Base-by-base conservation (phyloP, 2,888 invertebrate genomes). In the Eubasilissa splendida region DNA sequence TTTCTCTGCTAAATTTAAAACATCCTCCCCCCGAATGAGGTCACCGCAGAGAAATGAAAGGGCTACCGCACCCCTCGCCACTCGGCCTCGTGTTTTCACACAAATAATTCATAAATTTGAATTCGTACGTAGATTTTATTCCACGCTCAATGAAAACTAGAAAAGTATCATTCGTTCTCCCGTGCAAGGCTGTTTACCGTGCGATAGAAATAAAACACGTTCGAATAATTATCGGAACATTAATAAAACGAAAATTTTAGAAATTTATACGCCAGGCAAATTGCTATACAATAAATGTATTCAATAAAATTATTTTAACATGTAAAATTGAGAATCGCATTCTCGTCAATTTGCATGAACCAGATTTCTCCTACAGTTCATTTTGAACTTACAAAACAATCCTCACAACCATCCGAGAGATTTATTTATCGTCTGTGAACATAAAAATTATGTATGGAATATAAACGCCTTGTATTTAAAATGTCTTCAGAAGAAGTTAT, bases 11-110 rank as follows among this genome's bases (percentile, higher is more conserved):
- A 63, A 31, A 11, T 12, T 63, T 9, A 31, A 70, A 42, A 12
- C 68, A 53, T n/a, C n/a, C 52, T 33, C 68, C 68, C 68, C 22
- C 12, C 52, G 77, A 66, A 68, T 68, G 77, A 77, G 77, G 77
- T 77, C 77, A 77, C 54, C 22, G 31, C 22, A 33, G 42, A 33
- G 54, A n/a, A 60, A 22, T 12, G 56, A 31, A 42, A 33, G 54
- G n/a, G 12, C 14, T 11, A 42, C 76, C 77, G 52, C 60, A 54
- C 71, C 58, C 58, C 58, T 70, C 68, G 59, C 42, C 7, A 42
- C 7, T 42, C 42, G 42, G 31, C 70, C 70, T 53, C 52, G 52
- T 9, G 52, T 53, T 53, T 53, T 70, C 60, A 53, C 22, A 70
- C 54, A 70, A 22, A 70, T 70, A 70, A 50, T 63, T 63, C 33